Base-by-base conservation (phyloP, 2,888 invertebrate genomes). In the Trichopoda pennipes region DNA sequence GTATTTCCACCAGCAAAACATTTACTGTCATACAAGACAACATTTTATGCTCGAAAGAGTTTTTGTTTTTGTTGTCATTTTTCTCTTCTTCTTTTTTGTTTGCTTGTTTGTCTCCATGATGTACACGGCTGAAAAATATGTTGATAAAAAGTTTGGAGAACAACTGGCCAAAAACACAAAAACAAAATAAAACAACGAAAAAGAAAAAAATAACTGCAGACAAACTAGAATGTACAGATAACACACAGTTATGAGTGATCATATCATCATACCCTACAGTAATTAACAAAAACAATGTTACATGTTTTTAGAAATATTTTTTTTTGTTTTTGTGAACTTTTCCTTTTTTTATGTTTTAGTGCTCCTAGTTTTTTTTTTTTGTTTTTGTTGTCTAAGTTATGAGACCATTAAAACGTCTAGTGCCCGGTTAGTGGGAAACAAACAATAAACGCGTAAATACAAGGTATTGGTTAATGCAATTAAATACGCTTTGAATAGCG, bases 21-120 rank as follows among this genome's bases (percentile, higher is more conserved):
- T 82, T 82, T 82, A 82, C 82, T 82, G 82, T 82, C 79, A 82
- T 79, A 82, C 82, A 82, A 75, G 82, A 68, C 60, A 82, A 82
- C 82, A 82, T 79, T 82, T 82, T 82, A 79, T 79, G 79, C 82
- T 79, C 79, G 61, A 82, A 82, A 68, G 75, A 75, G 75, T 76
- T 69, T 12, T 64, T 68, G 14, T 51, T 47, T 35, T 58, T 51
- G n/a, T n/a, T n/a, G n/a, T n/a, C n/a, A n/a, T n/a, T n/a, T n/a
- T n/a, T n/a, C n/a, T n/a, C n/a, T n/a, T n/a, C n/a, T 49, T 38
- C 28, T 19, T 38, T 12, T 58, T 16, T 64, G 38, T 3, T 38
- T 38, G 32, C 32, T 10, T 77, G 68, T 68, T 69, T 64, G 51
- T 49, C 60, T 35, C 64, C 10, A 53, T 78, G 53, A 35, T 66